phyloP scores from a whole-genome alignment of 2,797 vertebrate genomes.

The Geotrypetes seraphini region DNA sequence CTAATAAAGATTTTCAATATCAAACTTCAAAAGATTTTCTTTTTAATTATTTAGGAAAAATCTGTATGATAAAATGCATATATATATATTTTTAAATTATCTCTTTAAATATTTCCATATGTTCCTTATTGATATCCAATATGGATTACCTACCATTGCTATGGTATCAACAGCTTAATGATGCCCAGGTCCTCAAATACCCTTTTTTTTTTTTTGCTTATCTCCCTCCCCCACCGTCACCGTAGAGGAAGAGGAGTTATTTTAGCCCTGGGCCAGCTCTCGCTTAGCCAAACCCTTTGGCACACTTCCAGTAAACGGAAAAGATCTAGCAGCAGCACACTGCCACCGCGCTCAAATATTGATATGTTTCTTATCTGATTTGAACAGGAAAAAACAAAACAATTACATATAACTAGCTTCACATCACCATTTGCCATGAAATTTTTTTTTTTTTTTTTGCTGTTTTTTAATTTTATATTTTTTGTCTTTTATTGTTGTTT shows the following conservation, averaged over 20 bases:
- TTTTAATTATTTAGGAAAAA: slow-evolving; percentile 56
- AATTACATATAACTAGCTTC: slow-evolving; percentile 4
- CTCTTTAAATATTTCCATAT: slow-evolving; percentile 65
- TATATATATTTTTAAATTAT: slow-evolving; percentile 57
- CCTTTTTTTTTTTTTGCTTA: background rate
- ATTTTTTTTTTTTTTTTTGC: background rate
- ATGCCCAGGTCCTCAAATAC: slow-evolving; percentile 23
- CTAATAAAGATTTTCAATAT: slow-evolving; percentile 52
- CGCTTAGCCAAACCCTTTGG: slow-evolving; percentile 30
- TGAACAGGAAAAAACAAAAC: slow-evolving; percentile 18
- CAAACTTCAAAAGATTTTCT: slow-evolving; percentile 45
- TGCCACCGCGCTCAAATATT: slow-evolving; percentile 12
- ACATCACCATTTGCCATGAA: background rate
- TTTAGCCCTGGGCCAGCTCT: slow-evolving; percentile 35
- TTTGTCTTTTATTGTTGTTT: too few species aligned
- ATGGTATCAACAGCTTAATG: slow-evolving; percentile 45
- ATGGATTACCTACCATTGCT: slow-evolving; percentile 89
- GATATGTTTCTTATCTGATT: slow-evolving; percentile 18
- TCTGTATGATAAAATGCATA: slow-evolving; percentile 61
- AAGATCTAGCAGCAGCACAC: slow-evolving; percentile 19
- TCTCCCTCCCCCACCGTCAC: background rate
- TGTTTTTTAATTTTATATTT: too few species aligned
- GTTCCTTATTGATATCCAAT: slow-evolving; percentile 87
- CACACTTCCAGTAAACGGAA: slow-evolving; percentile 29
- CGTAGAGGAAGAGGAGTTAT: slow-evolving; percentile 7